phyloP scores from a whole-genome alignment of 2,113 vertebrate genomes.

The Apus apus region DNA sequence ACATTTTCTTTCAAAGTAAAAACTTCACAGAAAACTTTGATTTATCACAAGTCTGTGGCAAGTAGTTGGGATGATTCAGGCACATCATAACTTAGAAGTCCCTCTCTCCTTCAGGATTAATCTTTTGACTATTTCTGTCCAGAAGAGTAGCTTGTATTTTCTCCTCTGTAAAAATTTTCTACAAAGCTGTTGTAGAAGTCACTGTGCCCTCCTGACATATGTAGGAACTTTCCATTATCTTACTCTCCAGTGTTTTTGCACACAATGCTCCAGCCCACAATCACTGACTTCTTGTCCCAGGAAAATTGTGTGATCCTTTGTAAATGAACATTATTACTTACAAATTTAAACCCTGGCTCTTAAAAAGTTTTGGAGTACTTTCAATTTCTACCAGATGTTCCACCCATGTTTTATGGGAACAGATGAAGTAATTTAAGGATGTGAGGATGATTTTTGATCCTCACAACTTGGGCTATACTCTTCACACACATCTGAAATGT shows the following conservation, averaged over 20 bases:
- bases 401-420: conserved; percentile 64
- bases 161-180: not conserved
- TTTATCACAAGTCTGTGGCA: not conserved
- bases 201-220: not conserved
- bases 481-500: conserved; percentile 5
- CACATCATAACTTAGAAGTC: not conserved
- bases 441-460: conserved; percentile 14
- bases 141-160: not conserved
- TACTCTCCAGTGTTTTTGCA: not conserved
- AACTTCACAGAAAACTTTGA: not conserved
- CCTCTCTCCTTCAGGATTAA: not conserved
- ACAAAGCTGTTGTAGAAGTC: not conserved
- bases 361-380: conserved; percentile 51
- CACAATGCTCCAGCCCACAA: not conserved
- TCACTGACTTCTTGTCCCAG: not conserved
- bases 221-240: conserved; percentile 17
- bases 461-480: not conserved
- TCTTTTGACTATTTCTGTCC: not conserved
- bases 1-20: not conserved
- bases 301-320: conserved; percentile 38
- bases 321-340: conserved; percentile 43
- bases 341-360: conserved; percentile 50
- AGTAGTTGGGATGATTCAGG: not conserved
- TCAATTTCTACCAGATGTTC: conserved; percentile 66
- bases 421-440: conserved; percentile 64